Percentiles rank a stretch among this genome's conserved stretches.
These are phyloP conservation scores for Drosophila dunni DNA, from an alignment of 1,140 invertebrate genomes.

Conservation along the genomic window DNA sequence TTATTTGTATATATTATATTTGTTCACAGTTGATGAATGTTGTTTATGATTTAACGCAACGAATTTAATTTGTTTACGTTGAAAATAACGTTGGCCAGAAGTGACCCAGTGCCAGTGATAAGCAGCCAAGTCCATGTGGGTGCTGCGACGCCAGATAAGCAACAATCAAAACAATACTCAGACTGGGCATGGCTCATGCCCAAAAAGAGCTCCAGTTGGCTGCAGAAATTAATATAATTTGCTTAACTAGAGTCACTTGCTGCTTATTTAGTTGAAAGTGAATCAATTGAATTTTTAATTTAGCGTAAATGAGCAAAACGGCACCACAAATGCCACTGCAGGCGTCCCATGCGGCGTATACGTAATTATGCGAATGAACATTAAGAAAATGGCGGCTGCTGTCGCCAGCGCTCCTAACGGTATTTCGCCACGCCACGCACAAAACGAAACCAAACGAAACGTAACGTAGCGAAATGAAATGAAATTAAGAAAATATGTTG, in stretches of 20 bases:
- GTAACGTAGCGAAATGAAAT: slow-evolving; percentile 57
- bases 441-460: slow-evolving; percentile 10
- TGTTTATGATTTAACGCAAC: slow-evolving; percentile 24
- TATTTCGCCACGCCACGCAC: slow-evolving; percentile 17
- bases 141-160: slow-evolving; percentile 46
- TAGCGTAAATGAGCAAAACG: slow-evolving; percentile 52
- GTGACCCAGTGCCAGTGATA: slow-evolving; percentile 62
- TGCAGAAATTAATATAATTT: neutral
- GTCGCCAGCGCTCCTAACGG: slow-evolving; percentile 5
- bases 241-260: neutral
- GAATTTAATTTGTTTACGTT: slow-evolving; percentile 67
- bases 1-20: slow-evolving; percentile 20
- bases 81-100: slow-evolving; percentile 7
- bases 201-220: neutral
- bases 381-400: slow-evolving; percentile 59
- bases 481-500: slow-evolving; percentile 81
- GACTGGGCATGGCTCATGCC: neutral
- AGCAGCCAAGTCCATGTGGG: slow-evolving; percentile 54
- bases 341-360: slow-evolving; percentile 68
- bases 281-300: slow-evolving; percentile 80
- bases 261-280: slow-evolving; percentile 53
- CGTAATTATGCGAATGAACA: slow-evolving; percentile 70
- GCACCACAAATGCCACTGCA: slow-evolving; percentile 2
- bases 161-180: slow-evolving; percentile 4
- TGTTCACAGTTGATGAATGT: no score